These are phyloP conservation scores for Arenicola marina DNA, from an alignment of 2,888 invertebrate genomes.

Conservation along the genomic window DNA sequence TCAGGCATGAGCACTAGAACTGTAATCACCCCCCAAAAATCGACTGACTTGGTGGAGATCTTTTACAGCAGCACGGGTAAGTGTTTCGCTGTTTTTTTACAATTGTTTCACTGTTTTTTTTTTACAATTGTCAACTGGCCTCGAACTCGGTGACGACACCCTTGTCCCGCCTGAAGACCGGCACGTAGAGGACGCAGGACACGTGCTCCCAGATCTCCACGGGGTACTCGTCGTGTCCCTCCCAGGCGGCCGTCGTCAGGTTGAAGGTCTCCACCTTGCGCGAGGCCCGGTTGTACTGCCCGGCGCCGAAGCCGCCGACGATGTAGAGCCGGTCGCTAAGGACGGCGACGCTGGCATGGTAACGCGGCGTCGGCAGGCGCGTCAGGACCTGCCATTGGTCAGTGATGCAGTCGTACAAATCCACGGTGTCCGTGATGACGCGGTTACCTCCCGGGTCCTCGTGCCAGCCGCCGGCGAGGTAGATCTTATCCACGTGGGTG, in stretches of 20 bases:
- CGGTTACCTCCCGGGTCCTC: conserved; percentile 61
- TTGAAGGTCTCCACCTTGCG: conserved; percentile 73
- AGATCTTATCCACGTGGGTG: conserved; percentile 37
- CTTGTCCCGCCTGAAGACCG: conserved; percentile 65
- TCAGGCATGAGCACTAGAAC: too few species aligned
- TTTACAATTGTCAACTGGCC: too few species aligned
- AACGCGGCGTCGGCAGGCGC: conserved; percentile 70
- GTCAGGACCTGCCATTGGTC: conserved; percentile 70
- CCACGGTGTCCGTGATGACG: conserved; percentile 69
- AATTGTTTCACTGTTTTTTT: too few species aligned
- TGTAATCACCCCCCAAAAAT: too few species aligned
- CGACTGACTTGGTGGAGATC: too few species aligned
- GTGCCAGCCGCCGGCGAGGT: conserved; percentile 64
- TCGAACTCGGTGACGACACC: neutral
- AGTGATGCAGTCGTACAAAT: conserved; percentile 68
- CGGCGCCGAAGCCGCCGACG: conserved; percentile 70
- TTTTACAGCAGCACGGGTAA: too few species aligned
- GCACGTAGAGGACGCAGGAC: conserved; percentile 72
- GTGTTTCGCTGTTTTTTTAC: too few species aligned
- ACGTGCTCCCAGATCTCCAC: conserved; percentile 76
- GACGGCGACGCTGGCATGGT: conserved; percentile 72
- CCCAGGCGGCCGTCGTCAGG: conserved; percentile 69
- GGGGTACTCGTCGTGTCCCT: conserved; percentile 69
- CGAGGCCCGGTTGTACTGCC: conserved; percentile 72
- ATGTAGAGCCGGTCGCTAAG: conserved; percentile 70